Evolutionary conservation across 2,888 invertebrate genomes (phyloP).

Genomic region (Eupithecia dodoneata): DNA sequence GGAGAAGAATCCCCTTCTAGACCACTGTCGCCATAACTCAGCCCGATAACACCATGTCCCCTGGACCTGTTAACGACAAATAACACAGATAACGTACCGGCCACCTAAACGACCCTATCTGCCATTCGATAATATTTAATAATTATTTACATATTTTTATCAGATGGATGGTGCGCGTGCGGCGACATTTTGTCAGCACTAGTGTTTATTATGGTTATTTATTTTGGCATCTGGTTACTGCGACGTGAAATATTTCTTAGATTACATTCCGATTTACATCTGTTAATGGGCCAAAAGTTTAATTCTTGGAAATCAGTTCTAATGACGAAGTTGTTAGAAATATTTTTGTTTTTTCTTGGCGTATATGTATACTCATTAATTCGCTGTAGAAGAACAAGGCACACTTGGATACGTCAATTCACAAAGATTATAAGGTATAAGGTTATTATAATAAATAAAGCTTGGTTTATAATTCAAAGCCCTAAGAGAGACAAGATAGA

Average conservation of each 20-base stretch:
- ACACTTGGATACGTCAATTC: too few relatives aligned
- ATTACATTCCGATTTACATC: conserved; percentile 29
- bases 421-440: too few relatives aligned
- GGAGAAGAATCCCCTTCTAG: conserved; percentile 62
- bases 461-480: too few relatives aligned
- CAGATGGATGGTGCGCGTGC: conserved; percentile 75
- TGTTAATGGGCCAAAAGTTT: conserved; percentile 9
- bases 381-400: too few relatives aligned
- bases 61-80: conserved; percentile 80
- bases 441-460: too few relatives aligned
- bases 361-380: too few relatives aligned
- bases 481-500: too few relatives aligned
- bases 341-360: not conserved
- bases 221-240: conserved; percentile 59
- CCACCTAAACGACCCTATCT: conserved; percentile 80
- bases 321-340: not conserved
- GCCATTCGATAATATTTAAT: conserved; percentile 80
- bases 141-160: conserved; percentile 81
- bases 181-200: conserved; percentile 62
- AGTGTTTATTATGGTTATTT: conserved; percentile 62
- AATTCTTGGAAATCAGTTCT: conserved; percentile 10
- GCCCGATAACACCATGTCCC: conserved; percentile 72
- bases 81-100: conserved; percentile 79
- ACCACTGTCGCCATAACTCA: conserved; percentile 72
- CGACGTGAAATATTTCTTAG: conserved; percentile 34